Percentiles rank a stretch among this genome's conserved stretches.
phyloP scores from a whole-genome alignment of 2,113 vertebrate species.

The Zosterops pallidus region DNA sequence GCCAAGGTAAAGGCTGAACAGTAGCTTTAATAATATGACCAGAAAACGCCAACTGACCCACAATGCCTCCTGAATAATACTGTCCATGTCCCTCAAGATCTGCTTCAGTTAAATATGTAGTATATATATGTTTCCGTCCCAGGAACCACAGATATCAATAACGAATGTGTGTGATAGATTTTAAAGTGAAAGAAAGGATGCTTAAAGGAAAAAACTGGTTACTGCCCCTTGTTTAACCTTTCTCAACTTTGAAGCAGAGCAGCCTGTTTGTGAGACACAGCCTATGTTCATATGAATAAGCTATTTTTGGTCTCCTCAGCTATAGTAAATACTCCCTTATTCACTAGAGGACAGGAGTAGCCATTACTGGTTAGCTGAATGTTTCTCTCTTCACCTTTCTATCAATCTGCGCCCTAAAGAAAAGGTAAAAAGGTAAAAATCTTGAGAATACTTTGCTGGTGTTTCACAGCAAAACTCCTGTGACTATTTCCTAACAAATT shows the following conservation, averaged over 20 bases:
- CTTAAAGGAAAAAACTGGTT: not conserved
- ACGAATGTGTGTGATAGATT: not conserved
- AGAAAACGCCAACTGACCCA: not conserved
- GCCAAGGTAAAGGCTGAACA: not conserved
- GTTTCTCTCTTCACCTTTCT: not conserved
- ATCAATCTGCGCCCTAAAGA: not conserved
- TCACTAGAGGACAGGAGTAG: not conserved
- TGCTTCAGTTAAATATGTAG: not conserved
- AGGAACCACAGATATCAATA: not conserved
- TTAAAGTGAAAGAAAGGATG: not conserved
- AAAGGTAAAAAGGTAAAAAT: not conserved
- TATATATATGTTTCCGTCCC: not conserved
- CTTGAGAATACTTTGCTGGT: not conserved
- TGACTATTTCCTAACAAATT: not conserved
- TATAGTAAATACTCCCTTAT: not conserved
- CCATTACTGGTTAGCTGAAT: not conserved
- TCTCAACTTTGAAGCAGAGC: not conserved
- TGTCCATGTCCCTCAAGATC: not conserved
- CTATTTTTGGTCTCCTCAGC: not conserved
- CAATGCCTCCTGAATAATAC: not conserved
- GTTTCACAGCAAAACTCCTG: not conserved
- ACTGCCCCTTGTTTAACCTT: not conserved
- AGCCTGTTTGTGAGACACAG: not conserved
- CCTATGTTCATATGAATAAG: not conserved
- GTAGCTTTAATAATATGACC: not conserved